Conservation (phyloP, 2,797 vertebrate genomes). For the Craterocephalus amniculus region DNA sequence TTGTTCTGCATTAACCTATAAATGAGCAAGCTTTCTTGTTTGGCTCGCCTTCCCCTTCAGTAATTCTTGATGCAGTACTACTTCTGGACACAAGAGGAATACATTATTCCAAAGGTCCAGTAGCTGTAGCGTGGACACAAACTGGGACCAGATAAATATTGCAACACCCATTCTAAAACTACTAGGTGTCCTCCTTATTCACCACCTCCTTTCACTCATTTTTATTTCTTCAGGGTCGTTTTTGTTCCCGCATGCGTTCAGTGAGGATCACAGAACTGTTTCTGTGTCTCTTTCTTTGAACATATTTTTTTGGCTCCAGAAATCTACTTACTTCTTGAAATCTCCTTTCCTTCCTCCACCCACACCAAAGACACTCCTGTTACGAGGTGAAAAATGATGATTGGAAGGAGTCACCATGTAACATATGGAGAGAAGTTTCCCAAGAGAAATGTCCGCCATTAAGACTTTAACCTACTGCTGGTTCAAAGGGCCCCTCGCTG, state of each 20-base stretch:
- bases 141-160: no score
- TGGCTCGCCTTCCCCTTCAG: no score
- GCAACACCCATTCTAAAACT: no score
- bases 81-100: neutral
- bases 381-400: constrained; percentile 60
- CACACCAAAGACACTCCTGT: constrained; percentile 25
- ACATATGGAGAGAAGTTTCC: constrained; percentile 72
- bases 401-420: constrained; percentile 42
- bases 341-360: neutral
- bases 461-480: constrained; percentile 79
- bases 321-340: neutral
- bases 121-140: no score
- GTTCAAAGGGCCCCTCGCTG: constrained; percentile 62
- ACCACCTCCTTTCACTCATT: no score
- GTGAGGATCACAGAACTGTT: constrained; percentile 24
- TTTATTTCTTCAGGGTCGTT: neutral
- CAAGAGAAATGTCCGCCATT: constrained; percentile 68
- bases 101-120: no score
- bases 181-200: no score
- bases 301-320: neutral
- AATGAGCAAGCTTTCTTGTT: no score
- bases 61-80: no score
- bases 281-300: constrained; percentile 29
- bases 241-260: constrained; percentile 4
- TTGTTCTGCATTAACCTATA: no score